Evolutionary conservation across 2,888 invertebrate genomes (phyloP).

Genomic region (Stictocephala bisonia): DNA sequence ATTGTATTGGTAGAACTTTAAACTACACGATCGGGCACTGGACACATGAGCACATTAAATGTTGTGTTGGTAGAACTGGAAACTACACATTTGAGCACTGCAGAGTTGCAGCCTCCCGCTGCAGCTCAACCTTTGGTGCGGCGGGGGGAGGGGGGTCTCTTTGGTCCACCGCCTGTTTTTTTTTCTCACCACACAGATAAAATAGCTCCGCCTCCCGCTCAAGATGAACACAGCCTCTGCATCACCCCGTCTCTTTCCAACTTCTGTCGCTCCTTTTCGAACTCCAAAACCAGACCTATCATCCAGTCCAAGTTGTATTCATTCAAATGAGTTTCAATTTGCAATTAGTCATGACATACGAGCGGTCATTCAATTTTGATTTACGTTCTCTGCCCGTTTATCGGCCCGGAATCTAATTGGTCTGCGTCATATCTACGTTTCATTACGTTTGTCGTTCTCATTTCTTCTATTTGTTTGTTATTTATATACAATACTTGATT

Average conservation of each 20-base stretch:
- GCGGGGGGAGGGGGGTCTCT: slow-evolving; percentile 22
- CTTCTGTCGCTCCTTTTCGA: not conserved
- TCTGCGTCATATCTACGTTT: slow-evolving; percentile 5
- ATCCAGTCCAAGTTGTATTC: slow-evolving; percentile 32
- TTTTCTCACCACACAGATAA: slow-evolving; percentile 32
- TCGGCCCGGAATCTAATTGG: slow-evolving; percentile 1
- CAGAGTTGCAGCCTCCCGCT: too few relatives aligned
- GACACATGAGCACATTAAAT: too few relatives aligned
- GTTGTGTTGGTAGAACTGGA: too few relatives aligned
- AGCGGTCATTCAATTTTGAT: slow-evolving; percentile 35
- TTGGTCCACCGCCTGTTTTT: slow-evolving; percentile 33
- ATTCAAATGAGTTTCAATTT: slow-evolving; percentile 37
- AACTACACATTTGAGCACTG: too few relatives aligned
- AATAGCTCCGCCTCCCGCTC: slow-evolving; percentile 35
- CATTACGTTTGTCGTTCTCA: slow-evolving; percentile 2
- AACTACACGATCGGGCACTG: too few relatives aligned
- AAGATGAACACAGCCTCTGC: not conserved
- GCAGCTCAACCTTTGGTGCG: not conserved
- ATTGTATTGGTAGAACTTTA: too few relatives aligned
- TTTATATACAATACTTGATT: too few relatives aligned
- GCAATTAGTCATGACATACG: slow-evolving; percentile 29
- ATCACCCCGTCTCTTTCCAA: not conserved
- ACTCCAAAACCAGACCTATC: slow-evolving; percentile 17
- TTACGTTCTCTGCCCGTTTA: slow-evolving; percentile 32
- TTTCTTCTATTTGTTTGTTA: slow-evolving; percentile 3